Evolutionary conservation across 2,888 invertebrate species (phyloP).

Genomic region (Furcula furcula): DNA sequence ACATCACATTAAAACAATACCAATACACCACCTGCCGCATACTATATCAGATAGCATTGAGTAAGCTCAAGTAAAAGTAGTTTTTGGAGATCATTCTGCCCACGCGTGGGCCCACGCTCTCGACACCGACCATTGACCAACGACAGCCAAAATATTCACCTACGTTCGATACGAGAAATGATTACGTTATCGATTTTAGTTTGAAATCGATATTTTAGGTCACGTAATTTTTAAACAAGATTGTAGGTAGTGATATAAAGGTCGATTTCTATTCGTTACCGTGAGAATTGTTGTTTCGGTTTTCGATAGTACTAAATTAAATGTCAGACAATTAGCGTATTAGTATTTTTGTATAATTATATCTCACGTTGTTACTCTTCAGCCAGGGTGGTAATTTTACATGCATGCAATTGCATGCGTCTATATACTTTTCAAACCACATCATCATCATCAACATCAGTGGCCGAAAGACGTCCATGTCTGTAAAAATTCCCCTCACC

Average conservation of each 20-base stretch:
- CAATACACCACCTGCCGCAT: conserved; percentile 4
- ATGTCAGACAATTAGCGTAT: too few species aligned
- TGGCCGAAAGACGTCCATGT: too few species aligned
- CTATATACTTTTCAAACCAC: too few species aligned
- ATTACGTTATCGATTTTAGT: conserved; percentile 19
- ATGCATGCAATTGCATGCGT: too few species aligned
- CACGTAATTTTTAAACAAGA: conserved; percentile 1
- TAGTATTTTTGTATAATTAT: too few species aligned
- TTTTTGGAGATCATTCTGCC: conserved; percentile 37
- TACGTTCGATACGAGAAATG: conserved; percentile 34
- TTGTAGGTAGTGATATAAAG: background rate
- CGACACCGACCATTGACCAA: conserved; percentile 59
- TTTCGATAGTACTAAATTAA: background rate
- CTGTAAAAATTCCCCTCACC: too few species aligned
- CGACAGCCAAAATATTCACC: conserved; percentile 63
- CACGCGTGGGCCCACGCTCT: conserved; percentile 46
- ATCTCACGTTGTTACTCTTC: too few species aligned
- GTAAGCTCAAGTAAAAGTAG: conserved; percentile 52
- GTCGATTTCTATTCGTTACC: background rate
- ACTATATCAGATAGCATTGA: conserved; percentile 20
- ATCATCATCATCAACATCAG: too few species aligned
- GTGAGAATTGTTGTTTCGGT: background rate
- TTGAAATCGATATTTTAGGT: conserved; percentile 5
- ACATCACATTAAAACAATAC: conserved; percentile 3
- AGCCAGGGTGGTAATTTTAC: too few species aligned